Percentiles rank a stretch among this genome's conserved stretches.
Evolutionary conservation across 2,888 invertebrate genomes (phyloP).

Genomic region (Limnephilus lunatus): DNA sequence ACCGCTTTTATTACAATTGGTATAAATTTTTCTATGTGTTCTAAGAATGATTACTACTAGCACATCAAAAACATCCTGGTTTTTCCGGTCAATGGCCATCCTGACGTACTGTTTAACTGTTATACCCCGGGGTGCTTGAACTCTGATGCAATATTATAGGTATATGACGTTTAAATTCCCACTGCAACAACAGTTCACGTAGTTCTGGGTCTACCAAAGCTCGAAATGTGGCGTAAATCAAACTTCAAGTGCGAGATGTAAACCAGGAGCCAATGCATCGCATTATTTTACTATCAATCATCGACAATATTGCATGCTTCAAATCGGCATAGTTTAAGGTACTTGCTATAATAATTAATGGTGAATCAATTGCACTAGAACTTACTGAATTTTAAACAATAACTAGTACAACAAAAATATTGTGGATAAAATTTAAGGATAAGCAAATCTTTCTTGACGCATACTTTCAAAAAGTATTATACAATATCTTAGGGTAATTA

Average conservation of each 20-base stretch:
- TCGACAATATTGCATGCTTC: neutral
- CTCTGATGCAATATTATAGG: constrained; percentile 7
- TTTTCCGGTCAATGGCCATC: neutral
- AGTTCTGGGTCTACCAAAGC: neutral
- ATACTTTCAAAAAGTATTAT: too few species aligned
- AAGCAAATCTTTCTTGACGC: too few species aligned
- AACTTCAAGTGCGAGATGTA: neutral
- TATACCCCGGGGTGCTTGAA: neutral
- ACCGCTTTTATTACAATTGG: neutral
- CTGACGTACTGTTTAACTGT: neutral
- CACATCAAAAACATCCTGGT: neutral
- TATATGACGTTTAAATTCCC: neutral
- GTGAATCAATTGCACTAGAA: too few species aligned
- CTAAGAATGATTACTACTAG: neutral
- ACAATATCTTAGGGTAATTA: too few species aligned
- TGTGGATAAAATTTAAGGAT: too few species aligned
- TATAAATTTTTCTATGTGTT: neutral
- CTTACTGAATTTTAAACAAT: too few species aligned
- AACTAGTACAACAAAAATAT: too few species aligned
- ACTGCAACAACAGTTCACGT: neutral
- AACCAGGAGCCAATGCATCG: neutral
- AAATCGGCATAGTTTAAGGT: neutral
- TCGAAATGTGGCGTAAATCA: neutral
- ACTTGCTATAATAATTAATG: too few species aligned
- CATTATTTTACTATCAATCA: neutral